Evolutionary conservation across 1,140 invertebrate species (phyloP).

Genomic region (Marisa cornuarietis): DNA sequence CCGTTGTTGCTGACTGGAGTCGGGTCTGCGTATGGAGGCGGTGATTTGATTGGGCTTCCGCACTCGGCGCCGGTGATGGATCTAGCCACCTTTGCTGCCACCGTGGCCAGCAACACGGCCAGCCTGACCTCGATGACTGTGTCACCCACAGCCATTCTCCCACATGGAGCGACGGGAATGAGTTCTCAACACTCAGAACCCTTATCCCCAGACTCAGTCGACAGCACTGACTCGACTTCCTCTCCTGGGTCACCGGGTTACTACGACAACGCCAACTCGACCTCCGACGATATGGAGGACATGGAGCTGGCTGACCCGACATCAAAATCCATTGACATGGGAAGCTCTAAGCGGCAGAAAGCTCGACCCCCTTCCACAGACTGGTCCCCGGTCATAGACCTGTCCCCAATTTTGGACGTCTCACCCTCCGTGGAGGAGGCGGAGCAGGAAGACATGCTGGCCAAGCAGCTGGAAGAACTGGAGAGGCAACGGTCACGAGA

Average conservation of each 20-base stretch:
- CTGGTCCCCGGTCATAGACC: constrained; percentile 69
- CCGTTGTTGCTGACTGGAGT: constrained; percentile 1
- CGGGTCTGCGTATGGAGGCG: constrained; percentile 21
- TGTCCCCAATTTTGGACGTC: constrained; percentile 69
- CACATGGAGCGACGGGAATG: constrained; percentile 2
- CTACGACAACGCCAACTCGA: constrained; percentile 48
- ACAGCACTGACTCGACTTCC: constrained; percentile 43
- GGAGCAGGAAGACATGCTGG: constrained; percentile 67
- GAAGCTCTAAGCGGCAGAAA: constrained; percentile 62
- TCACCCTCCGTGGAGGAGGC: constrained; percentile 69
- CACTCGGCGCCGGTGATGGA: constrained; percentile 54
- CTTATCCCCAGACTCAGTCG: constrained; percentile 51
- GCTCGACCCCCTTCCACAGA: constrained; percentile 62
- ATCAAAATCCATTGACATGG: constrained; percentile 63
- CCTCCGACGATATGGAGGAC: constrained; percentile 44
- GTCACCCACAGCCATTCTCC: constrained; percentile 57
- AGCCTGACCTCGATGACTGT: constrained; percentile 63
- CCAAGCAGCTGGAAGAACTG: constrained; percentile 55
- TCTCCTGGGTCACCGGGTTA: constrained; percentile 56
- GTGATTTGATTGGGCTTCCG: constrained; percentile 22
- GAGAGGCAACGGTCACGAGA: constrained; percentile 48
- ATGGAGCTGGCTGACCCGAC: constrained; percentile 60
- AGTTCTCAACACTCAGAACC: constrained; percentile 33
- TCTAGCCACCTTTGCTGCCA: constrained; percentile 63
- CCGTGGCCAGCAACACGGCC: constrained; percentile 63